Conservation (phyloP, 2,113 vertebrate species). For the Odontesthes bonariensis region DNA sequence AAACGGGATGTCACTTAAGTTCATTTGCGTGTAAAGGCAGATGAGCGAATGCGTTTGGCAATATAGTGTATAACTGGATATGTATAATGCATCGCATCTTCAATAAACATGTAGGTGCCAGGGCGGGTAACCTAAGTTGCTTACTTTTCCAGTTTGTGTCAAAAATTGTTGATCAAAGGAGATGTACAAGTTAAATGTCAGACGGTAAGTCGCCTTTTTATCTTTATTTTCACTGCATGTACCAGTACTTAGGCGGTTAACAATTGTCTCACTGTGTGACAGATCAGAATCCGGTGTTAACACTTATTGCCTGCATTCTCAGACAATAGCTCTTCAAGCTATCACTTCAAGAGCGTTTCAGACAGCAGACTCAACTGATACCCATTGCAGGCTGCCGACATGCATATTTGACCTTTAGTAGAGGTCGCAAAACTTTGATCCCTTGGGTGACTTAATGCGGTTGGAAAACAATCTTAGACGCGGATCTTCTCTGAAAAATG, state of each 20-base stretch:
- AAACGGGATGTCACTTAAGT: too few relatives aligned
- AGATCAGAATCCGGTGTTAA: conserved; percentile 30
- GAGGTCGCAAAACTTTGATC: conserved; percentile 26
- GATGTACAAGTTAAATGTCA: background rate
- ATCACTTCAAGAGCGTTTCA: conserved; percentile 29
- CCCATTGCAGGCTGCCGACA: conserved; percentile 23
- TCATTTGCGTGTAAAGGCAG: too few relatives aligned
- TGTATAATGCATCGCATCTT: too few relatives aligned
- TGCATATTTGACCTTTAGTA: conserved; percentile 36
- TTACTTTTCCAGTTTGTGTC: background rate
- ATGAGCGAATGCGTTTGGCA: too few relatives aligned
- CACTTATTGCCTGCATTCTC: conserved; percentile 54
- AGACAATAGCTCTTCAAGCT: conserved; percentile 37
- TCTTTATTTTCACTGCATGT: background rate
- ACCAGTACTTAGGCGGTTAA: background rate
- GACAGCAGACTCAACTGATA: background rate
- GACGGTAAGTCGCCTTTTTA: background rate
- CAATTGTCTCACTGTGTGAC: background rate
- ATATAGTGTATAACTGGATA: background rate
- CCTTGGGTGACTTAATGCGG: background rate
- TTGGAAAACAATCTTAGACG: background rate
- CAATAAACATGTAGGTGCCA: background rate
- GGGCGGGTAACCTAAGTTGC: background rate
- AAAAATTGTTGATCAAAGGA: background rate
- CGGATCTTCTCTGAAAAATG: background rate